Base-by-base conservation (phyloP, 2,888 invertebrate species). In the Emmelina monodactyla region DNA sequence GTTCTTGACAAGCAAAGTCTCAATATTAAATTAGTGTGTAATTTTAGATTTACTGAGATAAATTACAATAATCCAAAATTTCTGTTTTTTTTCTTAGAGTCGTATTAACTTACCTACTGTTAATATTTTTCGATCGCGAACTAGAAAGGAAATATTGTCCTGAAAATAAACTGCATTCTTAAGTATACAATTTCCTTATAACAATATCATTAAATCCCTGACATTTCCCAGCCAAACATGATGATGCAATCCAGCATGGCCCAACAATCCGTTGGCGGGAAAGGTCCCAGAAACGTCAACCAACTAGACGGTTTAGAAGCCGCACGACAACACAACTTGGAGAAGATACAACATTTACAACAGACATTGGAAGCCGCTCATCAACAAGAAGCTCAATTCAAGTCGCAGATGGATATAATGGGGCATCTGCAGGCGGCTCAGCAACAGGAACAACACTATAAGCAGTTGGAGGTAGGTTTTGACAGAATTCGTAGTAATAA, bases 301-400 rank as follows among this genome's bases (percentile, higher is more conserved):
- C 62, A 83, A 58, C 48, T 82, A 44, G 58, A 87, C 50, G 86
- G 87, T 10, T 61, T 89, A 2, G 89, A 89, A 55, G 85, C 86
- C 2, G 89, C 90, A 11, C 67, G 91, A 0, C 89, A 90, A 50
- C 89, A 90, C 56, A 92, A 91, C 71, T 62, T 91, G 37, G 83
- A 89, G 55, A 89, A 89, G 68, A 92, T 92, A 33, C 79, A 80
- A 45, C 79, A 91, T 45, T 61, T 92, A 38, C 87, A 88, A 47
- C 90, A 91, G 63, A 90, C 89, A 0, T 62, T 92, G 39, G 89
- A 91, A 58, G 90, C 88, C 0, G 91, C 91, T 0, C 91, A 91
- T 45, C 89, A 91, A 51, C 65, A 66, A 85, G 73, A 73, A 53
- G 85, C 88, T 25, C 90, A 91, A 64, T 90, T 88, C 64, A 89